Evolutionary conservation across 2,888 invertebrate species (phyloP).

Genomic region (Vesta saturnalis): DNA sequence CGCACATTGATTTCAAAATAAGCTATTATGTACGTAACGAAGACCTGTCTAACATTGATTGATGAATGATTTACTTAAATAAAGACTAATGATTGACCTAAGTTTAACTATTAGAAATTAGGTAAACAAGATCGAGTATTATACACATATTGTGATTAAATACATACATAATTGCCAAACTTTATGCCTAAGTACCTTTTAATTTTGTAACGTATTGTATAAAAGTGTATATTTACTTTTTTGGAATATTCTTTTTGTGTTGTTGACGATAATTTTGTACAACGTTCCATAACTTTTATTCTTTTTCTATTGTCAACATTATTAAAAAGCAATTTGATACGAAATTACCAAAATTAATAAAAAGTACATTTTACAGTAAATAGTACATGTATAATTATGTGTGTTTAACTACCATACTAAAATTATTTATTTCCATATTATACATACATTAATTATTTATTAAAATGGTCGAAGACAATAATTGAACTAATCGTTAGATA

Average conservation of each 20-base stretch:
- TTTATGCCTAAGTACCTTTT: background rate
- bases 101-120: slow-evolving; percentile 4
- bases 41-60: slow-evolving; percentile 17
- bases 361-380: slow-evolving; percentile 11
- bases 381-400: background rate
- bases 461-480: background rate
- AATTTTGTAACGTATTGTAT: background rate
- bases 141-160: background rate
- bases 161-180: too few relatives aligned
- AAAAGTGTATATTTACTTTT: background rate
- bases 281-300: background rate
- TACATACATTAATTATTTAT: background rate
- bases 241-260: background rate
- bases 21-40: slow-evolving; percentile 14
- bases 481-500: background rate
- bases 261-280: background rate
- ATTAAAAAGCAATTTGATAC: slow-evolving; percentile 6
- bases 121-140: background rate
- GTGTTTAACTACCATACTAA: background rate
- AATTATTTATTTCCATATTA: background rate
- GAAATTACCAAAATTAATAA: slow-evolving; percentile 10
- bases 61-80: slow-evolving; percentile 19
- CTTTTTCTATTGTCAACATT: slow-evolving; percentile 6
- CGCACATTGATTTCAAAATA: slow-evolving; percentile 23
- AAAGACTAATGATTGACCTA: slow-evolving; percentile 15